Conservation (phyloP, 2,888 invertebrate species). For the Xanthia icteritia region DNA sequence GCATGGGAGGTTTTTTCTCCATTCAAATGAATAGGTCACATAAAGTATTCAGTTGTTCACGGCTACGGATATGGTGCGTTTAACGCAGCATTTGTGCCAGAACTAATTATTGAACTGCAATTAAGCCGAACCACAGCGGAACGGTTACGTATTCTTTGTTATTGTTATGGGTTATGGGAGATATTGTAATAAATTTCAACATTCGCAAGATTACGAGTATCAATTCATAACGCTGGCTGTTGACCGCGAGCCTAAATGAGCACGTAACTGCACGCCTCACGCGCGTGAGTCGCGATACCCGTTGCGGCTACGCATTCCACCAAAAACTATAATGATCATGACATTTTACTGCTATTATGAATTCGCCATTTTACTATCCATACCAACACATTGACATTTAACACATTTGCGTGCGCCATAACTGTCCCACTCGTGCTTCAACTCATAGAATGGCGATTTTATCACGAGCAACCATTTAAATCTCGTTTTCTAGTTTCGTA, state of each 20-base stretch:
- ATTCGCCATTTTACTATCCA: constrained; percentile 42
- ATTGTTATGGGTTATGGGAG: constrained; percentile 59
- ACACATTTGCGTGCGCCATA: constrained; percentile 48
- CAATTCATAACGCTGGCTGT: constrained; percentile 24
- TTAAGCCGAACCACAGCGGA: constrained; percentile 64
- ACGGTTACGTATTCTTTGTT: constrained; percentile 63
- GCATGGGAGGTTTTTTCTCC: constrained; percentile 83
- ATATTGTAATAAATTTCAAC: constrained; percentile 57
- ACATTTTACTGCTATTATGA: constrained; percentile 57
- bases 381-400: constrained; percentile 51
- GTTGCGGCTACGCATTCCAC: constrained; percentile 49
- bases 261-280: constrained; percentile 60
- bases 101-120: constrained; percentile 70
- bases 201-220: constrained; percentile 47
- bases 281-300: constrained; percentile 35
- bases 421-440: constrained; percentile 41
- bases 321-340: constrained; percentile 53
- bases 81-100: constrained; percentile 63
- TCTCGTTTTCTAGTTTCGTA: constrained; percentile 63
- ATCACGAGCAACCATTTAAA: constrained; percentile 60
- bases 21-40: constrained; percentile 72
- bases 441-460: constrained; percentile 43
- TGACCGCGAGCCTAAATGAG: constrained; percentile 63
- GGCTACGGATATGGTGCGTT: constrained; percentile 68
- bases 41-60: constrained; percentile 66